These are phyloP conservation scores for Venusia cambrica DNA, from an alignment of 2,888 invertebrate genomes.

Conservation along the genomic window DNA sequence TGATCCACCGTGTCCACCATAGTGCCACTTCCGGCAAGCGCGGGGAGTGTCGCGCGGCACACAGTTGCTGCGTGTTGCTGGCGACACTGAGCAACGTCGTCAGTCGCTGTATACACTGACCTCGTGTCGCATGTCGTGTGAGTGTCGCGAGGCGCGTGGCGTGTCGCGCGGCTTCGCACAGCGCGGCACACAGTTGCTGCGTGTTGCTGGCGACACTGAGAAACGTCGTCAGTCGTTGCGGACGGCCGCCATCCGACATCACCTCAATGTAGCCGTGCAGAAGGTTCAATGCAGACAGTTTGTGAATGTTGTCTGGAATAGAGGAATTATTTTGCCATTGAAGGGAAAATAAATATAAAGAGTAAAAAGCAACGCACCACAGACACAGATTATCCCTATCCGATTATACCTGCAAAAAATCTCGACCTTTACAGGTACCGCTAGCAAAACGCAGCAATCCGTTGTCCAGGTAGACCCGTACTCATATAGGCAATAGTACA, in stretches of 20 bases:
- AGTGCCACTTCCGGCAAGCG: too few relatives aligned
- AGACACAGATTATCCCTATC: too few relatives aligned
- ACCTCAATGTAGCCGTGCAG: slow-evolving; percentile 84
- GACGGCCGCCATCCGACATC: slow-evolving; percentile 60
- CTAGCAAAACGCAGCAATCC: too few relatives aligned
- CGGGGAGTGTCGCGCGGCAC: slow-evolving; percentile 41
- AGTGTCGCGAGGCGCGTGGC: slow-evolving; percentile 50
- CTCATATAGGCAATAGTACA: too few relatives aligned
- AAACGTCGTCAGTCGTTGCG: slow-evolving; percentile 77
- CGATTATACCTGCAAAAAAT: too few relatives aligned
- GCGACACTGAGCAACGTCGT: slow-evolving; percentile 65
- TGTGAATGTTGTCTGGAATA: slow-evolving; percentile 81
- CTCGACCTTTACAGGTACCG: too few relatives aligned
- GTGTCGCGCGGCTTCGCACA: slow-evolving; percentile 44
- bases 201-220: slow-evolving; percentile 78
- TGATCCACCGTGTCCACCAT: too few relatives aligned
- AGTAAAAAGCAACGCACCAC: too few relatives aligned
- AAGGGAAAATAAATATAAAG: too few relatives aligned
- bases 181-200: slow-evolving; percentile 72
- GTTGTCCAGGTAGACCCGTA: too few relatives aligned
- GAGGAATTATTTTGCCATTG: too few relatives aligned
- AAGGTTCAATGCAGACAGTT: slow-evolving; percentile 82
- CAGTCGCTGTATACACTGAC: too few relatives aligned
- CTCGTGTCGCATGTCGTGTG: slow-evolving; percentile 58
- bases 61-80: slow-evolving; percentile 78